Conservation (phyloP, 2,888 invertebrate species). For the Melikaiella ostensackeni region DNA sequence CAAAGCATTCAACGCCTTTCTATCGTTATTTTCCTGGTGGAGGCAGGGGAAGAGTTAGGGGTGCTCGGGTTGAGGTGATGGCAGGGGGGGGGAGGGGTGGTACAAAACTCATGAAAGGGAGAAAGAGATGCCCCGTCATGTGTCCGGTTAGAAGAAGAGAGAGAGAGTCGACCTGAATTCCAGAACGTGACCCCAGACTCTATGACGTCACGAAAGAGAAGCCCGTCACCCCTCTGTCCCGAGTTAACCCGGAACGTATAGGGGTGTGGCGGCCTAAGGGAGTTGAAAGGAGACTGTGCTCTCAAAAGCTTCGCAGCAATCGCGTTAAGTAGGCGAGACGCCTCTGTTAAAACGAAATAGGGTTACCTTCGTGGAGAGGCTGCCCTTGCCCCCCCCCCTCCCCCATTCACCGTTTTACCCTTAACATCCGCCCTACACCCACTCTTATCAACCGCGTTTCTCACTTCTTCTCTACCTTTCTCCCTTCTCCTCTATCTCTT, state of each 20-base stretch:
- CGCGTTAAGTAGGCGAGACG: constrained; percentile 59
- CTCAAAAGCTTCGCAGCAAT: constrained; percentile 56
- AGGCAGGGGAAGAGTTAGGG: background rate
- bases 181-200: constrained; percentile 64
- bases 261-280: constrained; percentile 47
- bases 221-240: constrained; percentile 53
- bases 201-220: constrained; percentile 60
- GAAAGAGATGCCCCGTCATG: background rate
- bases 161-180: constrained; percentile 62
- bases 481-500: background rate
- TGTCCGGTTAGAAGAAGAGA: background rate
- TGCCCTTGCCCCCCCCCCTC: too few relatives aligned
- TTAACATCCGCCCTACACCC: background rate
- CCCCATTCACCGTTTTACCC: background rate
- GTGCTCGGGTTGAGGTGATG: background rate
- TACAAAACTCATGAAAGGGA: constrained; percentile 2
- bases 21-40: background rate
- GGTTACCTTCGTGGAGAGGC: constrained; percentile 49
- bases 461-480: background rate
- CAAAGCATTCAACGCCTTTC: background rate
- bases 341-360: constrained; percentile 53
- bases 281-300: constrained; percentile 45
- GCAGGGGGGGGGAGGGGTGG: background rate
- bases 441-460: background rate
- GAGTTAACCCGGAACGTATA: constrained; percentile 54